Evolutionary conservation across 2,888 invertebrate genomes (phyloP).

Genomic region (Drosophila stalkeri): DNA sequence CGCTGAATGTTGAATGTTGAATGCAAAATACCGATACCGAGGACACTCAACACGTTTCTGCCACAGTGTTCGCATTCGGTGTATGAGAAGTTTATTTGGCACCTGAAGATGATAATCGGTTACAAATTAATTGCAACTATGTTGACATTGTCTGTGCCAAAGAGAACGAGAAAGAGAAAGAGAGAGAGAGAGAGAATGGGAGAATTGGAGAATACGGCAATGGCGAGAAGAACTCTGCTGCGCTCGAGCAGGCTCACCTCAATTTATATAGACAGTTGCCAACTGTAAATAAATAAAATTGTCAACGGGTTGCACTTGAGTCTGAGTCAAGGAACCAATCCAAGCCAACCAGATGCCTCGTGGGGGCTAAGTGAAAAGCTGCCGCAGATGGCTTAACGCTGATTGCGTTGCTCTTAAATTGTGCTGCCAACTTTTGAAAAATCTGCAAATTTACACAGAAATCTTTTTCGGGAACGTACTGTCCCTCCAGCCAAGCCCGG

Average conservation of each 20-base stretch:
- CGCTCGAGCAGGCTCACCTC: slow-evolving; percentile 44
- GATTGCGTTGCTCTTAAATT: slow-evolving; percentile 84
- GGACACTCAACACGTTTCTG: slow-evolving; percentile 75
- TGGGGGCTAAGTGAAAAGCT: slow-evolving; percentile 49
- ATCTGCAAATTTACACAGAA: slow-evolving; percentile 79
- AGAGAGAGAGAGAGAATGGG: background rate
- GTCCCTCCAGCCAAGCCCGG: slow-evolving; percentile 14
- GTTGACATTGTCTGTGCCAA: slow-evolving; percentile 67
- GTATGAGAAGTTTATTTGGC: slow-evolving; percentile 84
- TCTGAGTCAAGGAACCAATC: slow-evolving; percentile 39
- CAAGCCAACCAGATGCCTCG: slow-evolving; percentile 17
- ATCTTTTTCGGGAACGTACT: slow-evolving; percentile 51
- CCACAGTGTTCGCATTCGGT: slow-evolving; percentile 41
- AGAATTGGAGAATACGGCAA: background rate
- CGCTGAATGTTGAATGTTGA: slow-evolving; percentile 52
- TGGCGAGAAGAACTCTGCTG: slow-evolving; percentile 11
- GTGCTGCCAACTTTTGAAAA: slow-evolving; percentile 82
- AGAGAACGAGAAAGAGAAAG: slow-evolving; percentile 6
- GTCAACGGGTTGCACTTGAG: slow-evolving; percentile 76
- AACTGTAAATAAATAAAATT: slow-evolving; percentile 82
- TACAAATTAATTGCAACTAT: slow-evolving; percentile 85
- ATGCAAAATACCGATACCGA: slow-evolving; percentile 70
- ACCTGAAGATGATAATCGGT: slow-evolving; percentile 85
- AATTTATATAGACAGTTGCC: slow-evolving; percentile 80
- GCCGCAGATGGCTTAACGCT: slow-evolving; percentile 77